Percentiles rank a stretch among this genome's conserved stretches.
Evolutionary conservation across 2,797 vertebrate species (phyloP).

Genomic region (Acanthurus lineatus): DNA sequence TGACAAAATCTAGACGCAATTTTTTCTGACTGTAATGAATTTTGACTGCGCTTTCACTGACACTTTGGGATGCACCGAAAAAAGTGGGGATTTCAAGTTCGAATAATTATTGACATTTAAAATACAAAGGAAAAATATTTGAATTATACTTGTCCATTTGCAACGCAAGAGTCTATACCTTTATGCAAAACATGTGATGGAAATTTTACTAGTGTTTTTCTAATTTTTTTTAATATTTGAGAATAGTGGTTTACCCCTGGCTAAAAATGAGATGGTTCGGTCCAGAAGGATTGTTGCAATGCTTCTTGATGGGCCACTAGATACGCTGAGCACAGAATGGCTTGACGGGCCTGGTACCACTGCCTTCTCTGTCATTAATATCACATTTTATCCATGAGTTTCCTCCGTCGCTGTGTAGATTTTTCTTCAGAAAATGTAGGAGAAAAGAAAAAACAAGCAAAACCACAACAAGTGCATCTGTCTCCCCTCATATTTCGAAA

Average conservation of each 20-base stretch:
- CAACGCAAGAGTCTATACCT: no score
- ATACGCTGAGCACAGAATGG: slow-evolving; percentile 61
- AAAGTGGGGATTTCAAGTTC: not conserved
- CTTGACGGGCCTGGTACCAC: not conserved
- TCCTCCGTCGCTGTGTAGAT: not conserved
- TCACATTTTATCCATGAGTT: slow-evolving; percentile 15
- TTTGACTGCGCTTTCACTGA: slow-evolving; percentile 60
- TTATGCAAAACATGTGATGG: fast-evolving
- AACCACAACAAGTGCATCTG: slow-evolving; percentile 53
- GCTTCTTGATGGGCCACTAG: slow-evolving; percentile 64
- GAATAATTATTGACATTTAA: fast-evolving
- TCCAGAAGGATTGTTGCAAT: slow-evolving; percentile 80
- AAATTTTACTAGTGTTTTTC: not conserved
- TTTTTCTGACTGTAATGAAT: slow-evolving; percentile 38
- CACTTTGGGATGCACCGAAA: slow-evolving; percentile 65
- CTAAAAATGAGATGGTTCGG: slow-evolving; percentile 65
- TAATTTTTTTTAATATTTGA: fast-evolving
- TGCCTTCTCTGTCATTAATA: slow-evolving; percentile 19
- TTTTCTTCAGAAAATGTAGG: slow-evolving; percentile 22
- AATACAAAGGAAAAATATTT: fast-evolving
- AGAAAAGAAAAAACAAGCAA: slow-evolving; percentile 5
- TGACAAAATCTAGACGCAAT: slow-evolving; percentile 16
- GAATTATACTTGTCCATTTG: no score
- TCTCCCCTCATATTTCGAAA: slow-evolving; percentile 55
- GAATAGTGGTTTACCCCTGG: not conserved